Conservation (phyloP, 2,113 vertebrate genomes). For the Callocephalon fimbriatum region DNA sequence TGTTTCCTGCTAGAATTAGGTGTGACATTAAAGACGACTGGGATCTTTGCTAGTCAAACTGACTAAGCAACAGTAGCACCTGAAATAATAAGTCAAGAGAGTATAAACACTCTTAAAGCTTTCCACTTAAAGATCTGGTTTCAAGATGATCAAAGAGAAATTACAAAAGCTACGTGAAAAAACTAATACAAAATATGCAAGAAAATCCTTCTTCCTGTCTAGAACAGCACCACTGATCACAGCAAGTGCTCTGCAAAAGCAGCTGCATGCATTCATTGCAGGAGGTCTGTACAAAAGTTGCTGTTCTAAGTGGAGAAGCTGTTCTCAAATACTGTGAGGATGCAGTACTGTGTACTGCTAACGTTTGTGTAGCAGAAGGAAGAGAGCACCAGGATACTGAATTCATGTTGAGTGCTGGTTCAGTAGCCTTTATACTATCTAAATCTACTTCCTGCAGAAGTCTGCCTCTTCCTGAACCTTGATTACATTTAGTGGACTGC, state of each 20-base stretch:
- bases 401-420: neutral
- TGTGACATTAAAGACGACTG: neutral
- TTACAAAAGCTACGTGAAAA: neutral
- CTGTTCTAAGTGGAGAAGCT: neutral
- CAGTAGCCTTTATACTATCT: neutral
- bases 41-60: neutral
- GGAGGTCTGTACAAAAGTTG: neutral
- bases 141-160: slow-evolving; percentile 2
- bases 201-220: slow-evolving; percentile 6
- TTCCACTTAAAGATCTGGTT: neutral
- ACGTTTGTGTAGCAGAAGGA: neutral
- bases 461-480: neutral
- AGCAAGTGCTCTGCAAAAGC: neutral
- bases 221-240: neutral
- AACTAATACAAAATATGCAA: slow-evolving; percentile 4
- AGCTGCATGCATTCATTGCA: neutral
- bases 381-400: rapidly evolving
- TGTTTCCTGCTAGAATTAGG: neutral
- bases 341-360: neutral
- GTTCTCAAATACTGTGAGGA: rapidly evolving
- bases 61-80: neutral
- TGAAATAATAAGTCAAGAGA: neutral
- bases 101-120: neutral
- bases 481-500: neutral
- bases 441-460: neutral